Evolutionary conservation across 2,797 vertebrate genomes (phyloP).

Genomic region (Mormyrus hasselquistii): DNA sequence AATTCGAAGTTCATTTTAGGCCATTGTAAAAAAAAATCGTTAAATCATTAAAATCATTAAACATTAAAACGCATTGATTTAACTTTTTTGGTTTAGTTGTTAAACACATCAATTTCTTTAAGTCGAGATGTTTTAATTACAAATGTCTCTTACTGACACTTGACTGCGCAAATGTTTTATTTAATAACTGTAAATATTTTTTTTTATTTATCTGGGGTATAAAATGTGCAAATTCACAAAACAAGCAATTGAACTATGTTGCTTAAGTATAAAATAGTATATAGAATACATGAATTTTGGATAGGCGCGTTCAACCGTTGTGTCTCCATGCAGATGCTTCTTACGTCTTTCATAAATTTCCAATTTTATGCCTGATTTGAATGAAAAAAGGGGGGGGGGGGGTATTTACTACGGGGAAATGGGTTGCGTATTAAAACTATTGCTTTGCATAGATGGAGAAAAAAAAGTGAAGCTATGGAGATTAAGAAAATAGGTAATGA

Average conservation of each 20-base stretch:
- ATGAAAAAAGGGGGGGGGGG: neutral
- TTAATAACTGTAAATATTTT: neutral
- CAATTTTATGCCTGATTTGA: neutral
- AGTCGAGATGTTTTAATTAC: neutral
- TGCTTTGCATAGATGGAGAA: slow-evolving; percentile 2
- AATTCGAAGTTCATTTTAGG: neutral
- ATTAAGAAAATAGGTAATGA: slow-evolving; percentile 12
- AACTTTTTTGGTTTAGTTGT: neutral
- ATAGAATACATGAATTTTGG: neutral
- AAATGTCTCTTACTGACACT: neutral
- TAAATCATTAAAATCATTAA: neutral
- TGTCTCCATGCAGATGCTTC: neutral
- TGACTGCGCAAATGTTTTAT: neutral
- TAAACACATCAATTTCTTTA: neutral
- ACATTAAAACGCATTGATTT: neutral
- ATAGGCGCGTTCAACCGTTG: neutral
- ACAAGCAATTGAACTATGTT: neutral
- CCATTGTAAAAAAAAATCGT: neutral
- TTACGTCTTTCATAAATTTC: neutral
- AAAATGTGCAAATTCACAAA: neutral
- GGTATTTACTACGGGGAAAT: neutral
- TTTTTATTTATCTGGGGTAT: neutral
- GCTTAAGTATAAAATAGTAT: neutral
- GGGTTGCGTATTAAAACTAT: neutral
- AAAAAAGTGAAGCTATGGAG: neutral